These are phyloP conservation scores for Solenopsis invicta DNA, from an alignment of 1,140 invertebrate species.

Conservation along the genomic window DNA sequence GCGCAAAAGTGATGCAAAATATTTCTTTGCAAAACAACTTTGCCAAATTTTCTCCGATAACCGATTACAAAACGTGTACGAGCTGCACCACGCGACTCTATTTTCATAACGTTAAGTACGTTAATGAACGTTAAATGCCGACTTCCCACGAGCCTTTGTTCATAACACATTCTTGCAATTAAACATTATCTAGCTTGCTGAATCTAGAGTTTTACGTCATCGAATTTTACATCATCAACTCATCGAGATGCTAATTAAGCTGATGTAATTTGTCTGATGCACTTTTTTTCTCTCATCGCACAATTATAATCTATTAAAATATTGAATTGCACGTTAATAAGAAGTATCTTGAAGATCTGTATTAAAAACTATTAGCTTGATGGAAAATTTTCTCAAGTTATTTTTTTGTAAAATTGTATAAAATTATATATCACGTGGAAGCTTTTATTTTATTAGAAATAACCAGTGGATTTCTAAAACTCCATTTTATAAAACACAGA, in stretches of 20 bases:
- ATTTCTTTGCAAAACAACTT: not conserved
- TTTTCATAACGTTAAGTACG: constrained; percentile 18
- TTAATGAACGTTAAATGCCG: constrained; percentile 20
- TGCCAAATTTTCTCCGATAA: constrained; percentile 36
- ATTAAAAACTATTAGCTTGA: constrained; percentile 1
- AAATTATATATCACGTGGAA: not conserved
- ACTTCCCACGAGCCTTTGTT: constrained; percentile 24
- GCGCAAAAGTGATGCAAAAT: not conserved
- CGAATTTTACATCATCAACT: constrained; percentile 3
- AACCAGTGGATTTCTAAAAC: not conserved
- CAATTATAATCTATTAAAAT: not conserved
- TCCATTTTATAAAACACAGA: not conserved
- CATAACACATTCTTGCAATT: not conserved
- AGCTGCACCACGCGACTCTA: constrained; percentile 10
- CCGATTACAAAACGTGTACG: constrained; percentile 26
- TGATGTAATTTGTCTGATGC: not conserved
- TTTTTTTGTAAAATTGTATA: not conserved
- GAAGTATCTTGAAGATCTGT: not conserved
- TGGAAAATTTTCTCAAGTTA: not conserved
- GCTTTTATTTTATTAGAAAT: not conserved
- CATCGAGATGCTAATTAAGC: not conserved
- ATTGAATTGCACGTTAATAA: not conserved
- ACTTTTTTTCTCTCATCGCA: not conserved
- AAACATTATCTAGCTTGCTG: constrained; percentile 19
- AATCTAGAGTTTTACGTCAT: not conserved